Conservation (phyloP, 2,888 invertebrate genomes). For the Lissonota sp. region DNA sequence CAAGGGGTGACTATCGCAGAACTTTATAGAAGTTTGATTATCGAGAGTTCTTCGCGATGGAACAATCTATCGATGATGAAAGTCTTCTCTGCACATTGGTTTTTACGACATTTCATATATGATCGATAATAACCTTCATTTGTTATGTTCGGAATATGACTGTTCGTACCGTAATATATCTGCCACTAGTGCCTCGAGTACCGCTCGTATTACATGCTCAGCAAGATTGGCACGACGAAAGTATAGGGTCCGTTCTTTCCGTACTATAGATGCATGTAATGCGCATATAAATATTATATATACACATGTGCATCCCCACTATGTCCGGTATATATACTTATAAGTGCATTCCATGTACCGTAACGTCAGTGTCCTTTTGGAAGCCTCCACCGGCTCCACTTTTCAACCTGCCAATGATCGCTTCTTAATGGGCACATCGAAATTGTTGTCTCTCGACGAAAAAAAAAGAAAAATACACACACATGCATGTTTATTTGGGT, state of each 20-base stretch:
- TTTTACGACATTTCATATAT: too few species aligned
- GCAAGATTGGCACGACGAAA: constrained; percentile 24
- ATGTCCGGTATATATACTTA: background rate
- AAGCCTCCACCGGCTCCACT: constrained; percentile 6
- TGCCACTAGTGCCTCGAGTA: background rate
- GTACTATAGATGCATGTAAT: background rate
- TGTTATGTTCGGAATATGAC: background rate
- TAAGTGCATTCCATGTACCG: constrained; percentile 7
- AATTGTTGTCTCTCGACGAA: constrained; percentile 8
- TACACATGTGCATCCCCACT: background rate
- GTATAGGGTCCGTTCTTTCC: background rate
- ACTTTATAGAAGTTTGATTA: too few species aligned
- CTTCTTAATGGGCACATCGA: constrained; percentile 15
- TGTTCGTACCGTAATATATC: background rate
- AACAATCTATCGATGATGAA: too few species aligned
- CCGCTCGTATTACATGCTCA: constrained; percentile 10
- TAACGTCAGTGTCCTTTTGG: background rate
- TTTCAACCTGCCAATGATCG: constrained; percentile 32
- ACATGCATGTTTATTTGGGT: background rate
- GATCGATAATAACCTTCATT: background rate
- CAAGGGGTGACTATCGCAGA: too few species aligned
- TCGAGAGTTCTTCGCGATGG: too few species aligned
- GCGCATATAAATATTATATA: background rate
- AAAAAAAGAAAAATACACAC: constrained; percentile 3
- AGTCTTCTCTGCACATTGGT: too few species aligned